phyloP scores from a whole-genome alignment of 2,888 invertebrate species.

The Nephrotoma guestfalica region DNA sequence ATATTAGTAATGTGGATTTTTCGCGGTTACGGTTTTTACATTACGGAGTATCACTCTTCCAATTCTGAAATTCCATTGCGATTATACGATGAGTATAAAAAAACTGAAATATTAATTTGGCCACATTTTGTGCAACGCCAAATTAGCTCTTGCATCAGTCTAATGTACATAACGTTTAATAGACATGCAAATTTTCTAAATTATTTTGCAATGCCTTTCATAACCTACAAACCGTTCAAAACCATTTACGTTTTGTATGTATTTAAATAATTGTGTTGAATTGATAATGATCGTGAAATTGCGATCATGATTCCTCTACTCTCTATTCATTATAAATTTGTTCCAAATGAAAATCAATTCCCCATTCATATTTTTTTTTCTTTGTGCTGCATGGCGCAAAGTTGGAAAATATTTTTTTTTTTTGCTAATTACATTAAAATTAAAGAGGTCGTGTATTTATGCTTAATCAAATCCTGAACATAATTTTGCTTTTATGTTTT shows the following conservation, averaged over 20 bases:
- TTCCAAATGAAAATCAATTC: background rate
- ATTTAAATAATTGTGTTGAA: background rate
- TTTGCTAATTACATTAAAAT: background rate
- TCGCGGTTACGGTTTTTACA: too few relatives aligned
- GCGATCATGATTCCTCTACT: background rate
- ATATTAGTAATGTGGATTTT: too few relatives aligned
- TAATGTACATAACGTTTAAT: too few relatives aligned
- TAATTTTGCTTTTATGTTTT: background rate
- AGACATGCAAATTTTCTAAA: background rate
- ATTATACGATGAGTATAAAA: too few relatives aligned
- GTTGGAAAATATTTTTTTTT: background rate
- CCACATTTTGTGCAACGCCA: too few relatives aligned
- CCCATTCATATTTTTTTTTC: background rate
- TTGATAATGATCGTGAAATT: background rate
- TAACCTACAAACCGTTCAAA: background rate
- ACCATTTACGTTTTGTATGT: background rate
- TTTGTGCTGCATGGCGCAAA: background rate
- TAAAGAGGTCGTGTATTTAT: background rate
- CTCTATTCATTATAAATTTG: background rate
- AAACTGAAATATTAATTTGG: too few relatives aligned
- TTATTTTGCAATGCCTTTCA: background rate
- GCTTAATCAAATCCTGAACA: background rate
- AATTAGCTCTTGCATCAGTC: too few relatives aligned
- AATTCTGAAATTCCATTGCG: too few relatives aligned
- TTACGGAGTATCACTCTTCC: too few relatives aligned